Conservation (phyloP, 2,888 invertebrate species). For the Phragmatobia fuliginosa region DNA sequence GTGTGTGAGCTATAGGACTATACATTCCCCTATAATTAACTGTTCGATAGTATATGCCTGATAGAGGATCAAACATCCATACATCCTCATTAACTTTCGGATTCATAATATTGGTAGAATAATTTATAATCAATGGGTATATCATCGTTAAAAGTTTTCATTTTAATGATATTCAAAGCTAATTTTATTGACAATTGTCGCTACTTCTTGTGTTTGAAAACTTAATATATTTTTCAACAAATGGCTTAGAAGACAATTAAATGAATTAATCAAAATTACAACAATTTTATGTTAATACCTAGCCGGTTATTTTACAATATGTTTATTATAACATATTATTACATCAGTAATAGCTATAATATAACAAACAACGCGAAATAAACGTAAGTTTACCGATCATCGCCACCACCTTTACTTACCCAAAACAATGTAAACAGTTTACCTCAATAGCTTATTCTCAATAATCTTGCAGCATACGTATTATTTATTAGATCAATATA, state of each 20-base stretch:
- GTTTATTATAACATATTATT: background rate
- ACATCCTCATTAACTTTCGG: too few species aligned
- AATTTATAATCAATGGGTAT: too few species aligned
- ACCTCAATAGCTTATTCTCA: constrained; percentile 69
- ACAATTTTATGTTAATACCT: background rate
- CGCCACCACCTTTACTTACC: background rate
- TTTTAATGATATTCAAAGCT: background rate
- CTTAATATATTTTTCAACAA: background rate
- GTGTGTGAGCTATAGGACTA: too few species aligned
- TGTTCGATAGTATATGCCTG: too few species aligned
- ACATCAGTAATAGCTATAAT: background rate
- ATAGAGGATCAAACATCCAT: too few species aligned
- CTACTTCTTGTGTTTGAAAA: background rate
- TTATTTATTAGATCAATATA: constrained; percentile 85
- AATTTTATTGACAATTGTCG: background rate
- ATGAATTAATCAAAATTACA: background rate
- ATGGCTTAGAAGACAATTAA: background rate
- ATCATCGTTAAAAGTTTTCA: too few species aligned
- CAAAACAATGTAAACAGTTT: constrained; percentile 55
- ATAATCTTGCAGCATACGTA: constrained; percentile 72
- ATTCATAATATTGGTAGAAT: too few species aligned
- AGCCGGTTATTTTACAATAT: background rate
- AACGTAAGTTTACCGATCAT: background rate
- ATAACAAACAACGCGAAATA: background rate
- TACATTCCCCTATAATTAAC: too few species aligned